A percentile compares a stretch with the other conserved stretches of the same genome.
These are phyloP conservation scores for Bedellia somnulentella DNA, from an alignment of 2,888 invertebrate species.

Conservation along the genomic window DNA sequence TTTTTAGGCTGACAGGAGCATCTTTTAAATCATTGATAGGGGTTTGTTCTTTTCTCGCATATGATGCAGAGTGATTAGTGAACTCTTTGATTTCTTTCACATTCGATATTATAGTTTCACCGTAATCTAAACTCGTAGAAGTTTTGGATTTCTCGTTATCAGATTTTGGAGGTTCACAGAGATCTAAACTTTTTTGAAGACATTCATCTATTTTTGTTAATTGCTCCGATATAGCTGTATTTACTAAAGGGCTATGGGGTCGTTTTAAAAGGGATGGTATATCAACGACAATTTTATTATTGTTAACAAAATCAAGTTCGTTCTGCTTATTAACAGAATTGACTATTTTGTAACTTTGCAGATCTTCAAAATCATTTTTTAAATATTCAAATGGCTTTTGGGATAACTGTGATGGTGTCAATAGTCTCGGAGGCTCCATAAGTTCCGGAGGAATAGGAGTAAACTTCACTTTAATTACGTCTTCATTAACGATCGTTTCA, in stretches of 20 bases:
- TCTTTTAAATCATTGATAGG: neutral
- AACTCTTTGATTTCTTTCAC: too few relatives aligned
- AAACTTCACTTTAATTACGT: constrained; percentile 45
- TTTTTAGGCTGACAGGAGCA: too few relatives aligned
- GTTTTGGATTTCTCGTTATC: too few relatives aligned
- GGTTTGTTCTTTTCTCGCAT: neutral
- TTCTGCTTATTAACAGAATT: constrained; percentile 37
- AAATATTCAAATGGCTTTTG: constrained; percentile 24
- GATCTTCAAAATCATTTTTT: constrained; percentile 38
- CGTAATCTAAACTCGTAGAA: too few relatives aligned
- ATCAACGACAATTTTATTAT: too few relatives aligned
- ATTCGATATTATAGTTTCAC: too few relatives aligned
- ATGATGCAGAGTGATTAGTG: neutral
- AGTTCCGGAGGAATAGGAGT: constrained; percentile 40
- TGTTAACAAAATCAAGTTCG: constrained; percentile 18
- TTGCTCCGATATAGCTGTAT: constrained; percentile 36
- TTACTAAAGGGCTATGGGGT: constrained; percentile 33
- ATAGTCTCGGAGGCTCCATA: constrained; percentile 21
- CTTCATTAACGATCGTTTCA: constrained; percentile 47
- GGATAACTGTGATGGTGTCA: constrained; percentile 22
- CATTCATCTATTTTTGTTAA: constrained; percentile 43
- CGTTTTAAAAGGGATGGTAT: too few relatives aligned
- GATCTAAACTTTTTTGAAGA: constrained; percentile 40
- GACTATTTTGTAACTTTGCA: constrained; percentile 52
- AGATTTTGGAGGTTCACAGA: too few relatives aligned